phyloP scores from a whole-genome alignment of 2,888 invertebrate species.

The Meloe dianella region DNA sequence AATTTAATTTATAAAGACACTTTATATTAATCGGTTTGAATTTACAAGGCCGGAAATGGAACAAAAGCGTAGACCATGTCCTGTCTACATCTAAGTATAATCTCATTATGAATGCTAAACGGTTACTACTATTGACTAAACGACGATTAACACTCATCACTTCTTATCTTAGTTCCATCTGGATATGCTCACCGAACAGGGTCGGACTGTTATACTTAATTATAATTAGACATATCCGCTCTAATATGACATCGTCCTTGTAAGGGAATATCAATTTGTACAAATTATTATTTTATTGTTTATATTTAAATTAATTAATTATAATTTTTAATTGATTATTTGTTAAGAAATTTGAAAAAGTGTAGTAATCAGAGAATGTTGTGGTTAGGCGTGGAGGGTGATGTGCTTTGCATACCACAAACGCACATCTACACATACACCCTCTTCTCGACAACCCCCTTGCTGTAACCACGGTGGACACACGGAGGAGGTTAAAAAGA shows the following conservation, averaged over 20 bases:
- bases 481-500: constrained; percentile 61
- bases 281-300: not conserved
- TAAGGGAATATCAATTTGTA: not conserved
- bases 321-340: not conserved
- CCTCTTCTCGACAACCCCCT: constrained; percentile 34
- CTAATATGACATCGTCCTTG: not conserved
- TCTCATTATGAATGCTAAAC: constrained; percentile 54
- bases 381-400: constrained; percentile 40
- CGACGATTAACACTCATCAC: constrained; percentile 55
- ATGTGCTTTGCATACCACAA: constrained; percentile 45
- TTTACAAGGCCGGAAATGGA: constrained; percentile 31
- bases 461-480: constrained; percentile 54
- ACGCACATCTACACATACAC: constrained; percentile 21
- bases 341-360: too few relatives aligned
- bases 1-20: constrained; percentile 20
- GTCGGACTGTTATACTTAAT: constrained; percentile 24
- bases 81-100: constrained; percentile 32
- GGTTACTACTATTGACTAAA: constrained; percentile 51
- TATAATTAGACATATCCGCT: constrained; percentile 22
- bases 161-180: constrained; percentile 48
- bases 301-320: not conserved
- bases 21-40: constrained; percentile 22
- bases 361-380: constrained; percentile 3
- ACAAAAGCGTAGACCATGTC: constrained; percentile 34
- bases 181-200: constrained; percentile 35